Evolutionary conservation across 2,888 invertebrate species (phyloP), one percentile per base, ranked within the genome.

Genomic region (Epinotia demarniana): DNA sequence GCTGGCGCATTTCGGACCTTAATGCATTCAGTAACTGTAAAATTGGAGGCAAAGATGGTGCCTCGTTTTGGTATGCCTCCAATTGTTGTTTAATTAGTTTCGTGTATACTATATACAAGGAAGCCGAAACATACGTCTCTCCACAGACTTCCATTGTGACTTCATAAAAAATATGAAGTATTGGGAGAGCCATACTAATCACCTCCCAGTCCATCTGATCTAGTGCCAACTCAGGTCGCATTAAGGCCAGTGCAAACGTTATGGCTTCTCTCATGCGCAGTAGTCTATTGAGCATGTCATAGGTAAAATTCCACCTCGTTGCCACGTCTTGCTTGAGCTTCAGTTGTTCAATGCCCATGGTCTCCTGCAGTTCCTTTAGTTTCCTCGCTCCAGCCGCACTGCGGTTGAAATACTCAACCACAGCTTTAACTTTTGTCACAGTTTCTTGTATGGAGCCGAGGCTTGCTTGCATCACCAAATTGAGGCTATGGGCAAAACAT

Each of bases 401-500:
- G 46, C 64, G 64, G 46, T 64, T 46, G 46, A 64, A 64, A 49
- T 64, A 64, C 13, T 64, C 46, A 18, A 64, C 49, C 19, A 64
- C 46, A 46, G 64, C 46, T 64, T 64, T 46, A 3, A 64, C 64
- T 43, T 23, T 64, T 12, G 18, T 46, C 3, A 64, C 46, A 12
- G 64, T 64, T 19, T 13, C 49, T 5, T 6, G 1, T 46, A 64
- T 64, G 3, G 64, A 19, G 23, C 12, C 64, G 19, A 64, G 46
- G 46, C 64, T 64, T 46, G 64, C 64, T 64, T 64, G 64, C 46
- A 64, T 19, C 18, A 49, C 49, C 46, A 64, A 64, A 64, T 64
- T 64, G 23, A 64, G 6, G 23, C 6, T 64, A 46, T 64, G 64
- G 23, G 64, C 64, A 46, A 64, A 64, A 64, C 64, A 64, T 12